A percentile compares a stretch with the other conserved stretches of the same genome.
phyloP scores from a whole-genome alignment of 2,113 vertebrate genomes.

The Bubalus kerabau region DNA sequence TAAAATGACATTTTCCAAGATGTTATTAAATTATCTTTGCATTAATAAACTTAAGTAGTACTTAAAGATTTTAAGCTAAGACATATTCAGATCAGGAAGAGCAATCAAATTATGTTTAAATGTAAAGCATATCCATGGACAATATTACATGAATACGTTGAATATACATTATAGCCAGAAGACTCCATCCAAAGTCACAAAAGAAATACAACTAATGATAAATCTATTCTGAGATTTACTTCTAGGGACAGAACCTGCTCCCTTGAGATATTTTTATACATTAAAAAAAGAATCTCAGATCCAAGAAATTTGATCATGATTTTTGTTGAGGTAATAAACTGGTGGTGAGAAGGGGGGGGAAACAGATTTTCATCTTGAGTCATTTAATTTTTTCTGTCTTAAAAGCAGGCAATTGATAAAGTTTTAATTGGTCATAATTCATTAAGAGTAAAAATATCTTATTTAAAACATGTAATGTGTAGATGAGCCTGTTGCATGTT shows the following conservation, averaged over 20 bases:
- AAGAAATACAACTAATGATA: slow-evolving; percentile 32
- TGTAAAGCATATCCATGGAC: slow-evolving; percentile 54
- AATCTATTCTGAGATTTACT: slow-evolving; percentile 10
- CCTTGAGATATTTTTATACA: neutral
- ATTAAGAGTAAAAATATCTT: neutral
- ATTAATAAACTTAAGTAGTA: slow-evolving; percentile 65
- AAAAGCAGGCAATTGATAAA: neutral
- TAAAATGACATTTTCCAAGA: slow-evolving; percentile 63
- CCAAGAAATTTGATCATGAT: neutral
- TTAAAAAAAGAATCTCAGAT: neutral
- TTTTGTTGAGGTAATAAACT: neutral
- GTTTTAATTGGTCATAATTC: neutral
- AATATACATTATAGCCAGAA: slow-evolving; percentile 37
- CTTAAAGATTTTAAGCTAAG: slow-evolving; percentile 63
- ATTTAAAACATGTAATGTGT: neutral
- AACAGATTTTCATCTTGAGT: neutral
- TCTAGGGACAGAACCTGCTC: neutral
- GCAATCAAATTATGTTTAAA: slow-evolving; percentile 63
- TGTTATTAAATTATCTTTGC: slow-evolving; percentile 63
- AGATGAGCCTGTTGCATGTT: neutral
- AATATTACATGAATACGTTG: slow-evolving; percentile 54
- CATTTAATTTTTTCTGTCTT: neutral
- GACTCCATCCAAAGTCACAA: slow-evolving; percentile 37
- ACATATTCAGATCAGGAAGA: slow-evolving; percentile 52
- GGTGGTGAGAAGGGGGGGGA: neutral